These are phyloP conservation scores for Dasysyrphus tricinctus DNA, from an alignment of 2,888 invertebrate genomes.

Conservation along the genomic window DNA sequence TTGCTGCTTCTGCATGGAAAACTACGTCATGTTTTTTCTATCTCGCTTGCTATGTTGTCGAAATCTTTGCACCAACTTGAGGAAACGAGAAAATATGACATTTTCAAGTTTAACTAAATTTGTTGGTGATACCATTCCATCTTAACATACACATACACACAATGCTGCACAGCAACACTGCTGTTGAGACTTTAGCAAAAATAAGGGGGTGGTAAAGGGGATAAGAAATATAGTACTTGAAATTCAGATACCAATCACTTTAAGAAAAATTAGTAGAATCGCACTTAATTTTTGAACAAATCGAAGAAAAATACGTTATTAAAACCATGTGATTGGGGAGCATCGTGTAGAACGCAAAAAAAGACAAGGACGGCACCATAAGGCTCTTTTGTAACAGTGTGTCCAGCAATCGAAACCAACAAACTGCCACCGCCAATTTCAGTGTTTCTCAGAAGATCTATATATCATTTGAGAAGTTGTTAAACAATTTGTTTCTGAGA, in stretches of 20 bases:
- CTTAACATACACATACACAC: slow-evolving; percentile 7
- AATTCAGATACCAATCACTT: neutral
- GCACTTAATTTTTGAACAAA: neutral
- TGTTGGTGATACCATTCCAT: slow-evolving; percentile 5
- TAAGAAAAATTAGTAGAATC: neutral
- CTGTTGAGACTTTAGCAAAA: neutral
- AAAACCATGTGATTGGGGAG: slow-evolving; percentile 69
- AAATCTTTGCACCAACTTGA: slow-evolving; percentile 33
- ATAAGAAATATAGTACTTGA: neutral
- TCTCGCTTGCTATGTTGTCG: slow-evolving; percentile 43
- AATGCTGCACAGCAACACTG: slow-evolving; percentile 27
- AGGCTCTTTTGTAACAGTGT: slow-evolving; percentile 23
- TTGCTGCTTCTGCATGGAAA: slow-evolving; percentile 42
- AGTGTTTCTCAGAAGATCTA: slow-evolving; percentile 37
- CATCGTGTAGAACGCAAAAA: slow-evolving; percentile 63
- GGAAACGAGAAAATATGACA: slow-evolving; percentile 47
- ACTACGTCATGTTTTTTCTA: slow-evolving; percentile 57
- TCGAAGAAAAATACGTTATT: slow-evolving; percentile 8
- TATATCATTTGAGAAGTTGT: neutral
- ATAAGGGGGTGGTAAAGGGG: neutral
- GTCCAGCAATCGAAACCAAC: slow-evolving; percentile 75
- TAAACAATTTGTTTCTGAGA: neutral
- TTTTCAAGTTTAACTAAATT: slow-evolving; percentile 57
- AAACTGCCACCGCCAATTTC: slow-evolving; percentile 76
- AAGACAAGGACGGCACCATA: slow-evolving; percentile 64